These are phyloP conservation scores for Pardosa pseudoannulata DNA, from an alignment of 2,888 invertebrate species.

Conservation along the genomic window DNA sequence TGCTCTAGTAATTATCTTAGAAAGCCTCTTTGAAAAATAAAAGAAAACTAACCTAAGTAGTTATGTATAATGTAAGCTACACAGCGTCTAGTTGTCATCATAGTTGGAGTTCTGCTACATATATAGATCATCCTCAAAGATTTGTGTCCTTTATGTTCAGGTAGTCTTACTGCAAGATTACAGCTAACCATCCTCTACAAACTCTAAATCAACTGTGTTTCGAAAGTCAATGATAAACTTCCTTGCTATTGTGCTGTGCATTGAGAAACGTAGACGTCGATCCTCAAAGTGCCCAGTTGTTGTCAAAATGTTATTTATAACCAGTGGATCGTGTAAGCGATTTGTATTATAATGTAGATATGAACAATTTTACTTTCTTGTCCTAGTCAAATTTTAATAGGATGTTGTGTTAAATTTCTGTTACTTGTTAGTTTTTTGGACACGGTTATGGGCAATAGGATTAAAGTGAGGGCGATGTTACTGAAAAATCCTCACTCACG, in stretches of 20 bases:
- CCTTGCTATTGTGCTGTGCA: not conserved
- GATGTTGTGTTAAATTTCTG: not conserved
- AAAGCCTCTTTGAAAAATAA: not conserved
- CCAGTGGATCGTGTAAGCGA: not conserved
- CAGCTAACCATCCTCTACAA: too few species aligned
- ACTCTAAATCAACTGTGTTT: too few species aligned
- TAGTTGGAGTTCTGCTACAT: too few species aligned
- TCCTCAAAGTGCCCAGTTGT: not conserved
- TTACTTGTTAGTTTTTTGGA: constrained; percentile 5
- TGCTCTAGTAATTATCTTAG: not conserved
- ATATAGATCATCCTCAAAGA: too few species aligned
- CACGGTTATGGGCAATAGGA: too few species aligned
- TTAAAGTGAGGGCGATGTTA: too few species aligned
- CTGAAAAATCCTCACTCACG: too few species aligned
- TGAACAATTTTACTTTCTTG: not conserved
- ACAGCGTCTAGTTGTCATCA: too few species aligned
- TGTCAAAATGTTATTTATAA: not conserved
- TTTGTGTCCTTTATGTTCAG: too few species aligned
- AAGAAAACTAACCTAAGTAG: not conserved
- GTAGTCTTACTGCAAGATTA: too few species aligned
- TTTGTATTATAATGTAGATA: constrained; percentile 13
- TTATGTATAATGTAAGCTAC: too few species aligned
- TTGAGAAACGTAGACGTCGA: not conserved
- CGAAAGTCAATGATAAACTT: too few species aligned
- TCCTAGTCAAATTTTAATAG: constrained; percentile 17